These are phyloP conservation scores for Mormoops blainvillei DNA, from an alignment of 2,113 vertebrate genomes.

Conservation along the genomic window DNA sequence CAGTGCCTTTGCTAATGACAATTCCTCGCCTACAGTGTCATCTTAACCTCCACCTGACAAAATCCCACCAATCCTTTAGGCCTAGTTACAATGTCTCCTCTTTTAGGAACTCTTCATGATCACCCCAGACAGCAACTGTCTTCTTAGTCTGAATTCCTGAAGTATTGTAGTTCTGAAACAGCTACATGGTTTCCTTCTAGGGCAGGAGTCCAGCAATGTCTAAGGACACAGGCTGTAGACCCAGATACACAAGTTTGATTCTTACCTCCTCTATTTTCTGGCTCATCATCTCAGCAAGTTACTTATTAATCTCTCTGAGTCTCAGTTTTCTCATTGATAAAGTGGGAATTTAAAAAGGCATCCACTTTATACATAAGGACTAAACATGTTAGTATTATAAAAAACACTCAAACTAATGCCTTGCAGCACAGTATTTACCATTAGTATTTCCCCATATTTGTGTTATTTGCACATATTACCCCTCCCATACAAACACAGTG, in stretches of 20 bases:
- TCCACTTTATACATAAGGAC: background rate
- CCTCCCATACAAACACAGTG: background rate
- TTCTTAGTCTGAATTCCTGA: background rate
- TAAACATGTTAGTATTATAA: background rate
- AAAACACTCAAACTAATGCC: background rate
- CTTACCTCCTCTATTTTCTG: background rate
- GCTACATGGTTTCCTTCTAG: background rate
- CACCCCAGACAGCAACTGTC: background rate
- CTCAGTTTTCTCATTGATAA: background rate
- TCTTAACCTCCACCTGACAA: background rate
- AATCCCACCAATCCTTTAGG: background rate
- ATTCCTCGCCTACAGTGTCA: background rate
- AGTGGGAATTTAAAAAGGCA: background rate
- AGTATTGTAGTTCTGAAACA: background rate
- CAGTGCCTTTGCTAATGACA: background rate
- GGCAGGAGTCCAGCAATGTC: background rate
- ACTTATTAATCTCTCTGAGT: background rate
- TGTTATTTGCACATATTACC: background rate
- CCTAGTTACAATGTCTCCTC: background rate
- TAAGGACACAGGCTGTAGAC: background rate
- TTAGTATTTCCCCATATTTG: background rate
- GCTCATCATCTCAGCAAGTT: background rate
- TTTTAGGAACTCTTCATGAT: background rate
- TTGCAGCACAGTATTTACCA: background rate
- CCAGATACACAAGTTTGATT: background rate